Evolutionary conservation across 92 coral and sea anemone species (phyloP), one percentile per base, ranked within the genome.

Genomic region (Micromussa lordhowensis): DNA sequence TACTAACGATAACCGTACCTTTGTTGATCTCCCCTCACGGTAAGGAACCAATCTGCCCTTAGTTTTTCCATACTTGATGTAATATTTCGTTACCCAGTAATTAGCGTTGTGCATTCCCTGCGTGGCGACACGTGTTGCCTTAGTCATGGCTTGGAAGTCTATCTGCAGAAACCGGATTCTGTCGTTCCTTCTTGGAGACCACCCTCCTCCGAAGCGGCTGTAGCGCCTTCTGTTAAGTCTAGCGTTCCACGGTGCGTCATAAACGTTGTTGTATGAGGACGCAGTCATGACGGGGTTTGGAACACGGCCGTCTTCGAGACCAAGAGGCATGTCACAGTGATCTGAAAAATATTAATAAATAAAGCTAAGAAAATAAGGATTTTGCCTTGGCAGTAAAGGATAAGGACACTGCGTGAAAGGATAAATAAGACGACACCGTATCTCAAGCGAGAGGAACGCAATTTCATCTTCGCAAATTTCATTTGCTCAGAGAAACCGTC

Each of bases 121-220:
- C 18, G 90, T 84, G 8, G 94, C 92, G 3, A 93, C 81, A 1
- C 90, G 90, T 16, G 90, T 91, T 28, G 91, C 85, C 78, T 90
- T 83, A 3, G 96, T 80, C 80, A 82, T 30, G 1, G 94, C 78
- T 16, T 85, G 86, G 22, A 93, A 87, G 80, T 93, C 96, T 9
- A 91, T 74, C 79, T 87, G 91, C 24, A 87, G n/a, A 84, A 84
- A 91, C 61, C 94, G 96, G 32, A 84, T 86, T 75, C 81, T 92
- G 80, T 96, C 92, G 77, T 91, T 84, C 24, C 91, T 86, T 16
- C 93, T 81, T 1, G 99, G 92, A 38, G 92, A 92, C 99, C 99
- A 98, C 18, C 94, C 98, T 26, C 95, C 92, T 74, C 76, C 78
- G 5, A 83, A 78, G 8, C 88, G 75, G 75, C 94, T 77, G 72